phyloP scores from a whole-genome alignment of 2,888 invertebrate species.

The Erynnis tages region DNA sequence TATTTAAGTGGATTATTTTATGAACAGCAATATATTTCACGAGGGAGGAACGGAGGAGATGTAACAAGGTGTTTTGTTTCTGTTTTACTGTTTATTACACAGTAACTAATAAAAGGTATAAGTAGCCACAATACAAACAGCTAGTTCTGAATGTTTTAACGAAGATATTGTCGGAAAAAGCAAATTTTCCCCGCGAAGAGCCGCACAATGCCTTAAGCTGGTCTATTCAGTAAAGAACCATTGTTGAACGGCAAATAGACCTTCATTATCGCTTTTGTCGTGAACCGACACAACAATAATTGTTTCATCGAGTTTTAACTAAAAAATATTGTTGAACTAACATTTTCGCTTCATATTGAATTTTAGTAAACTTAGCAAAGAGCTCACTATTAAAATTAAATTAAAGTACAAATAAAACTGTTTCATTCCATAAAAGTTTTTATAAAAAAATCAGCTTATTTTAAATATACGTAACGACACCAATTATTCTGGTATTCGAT shows the following conservation, averaged over 20 bases:
- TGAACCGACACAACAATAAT: background rate
- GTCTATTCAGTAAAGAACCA: constrained; percentile 12
- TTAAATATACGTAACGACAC: too few species aligned
- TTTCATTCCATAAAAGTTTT: too few species aligned
- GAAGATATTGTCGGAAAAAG: background rate
- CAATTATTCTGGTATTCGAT: too few species aligned
- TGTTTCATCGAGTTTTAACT: constrained; percentile 1
- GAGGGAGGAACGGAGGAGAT: too few species aligned
- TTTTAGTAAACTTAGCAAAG: too few species aligned
- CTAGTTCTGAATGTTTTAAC: background rate
- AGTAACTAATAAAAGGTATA: background rate
- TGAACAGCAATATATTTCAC: too few species aligned
- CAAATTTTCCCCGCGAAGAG: background rate
- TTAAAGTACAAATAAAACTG: background rate
- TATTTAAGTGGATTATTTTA: too few species aligned
- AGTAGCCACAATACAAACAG: background rate
- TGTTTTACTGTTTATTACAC: too few species aligned
- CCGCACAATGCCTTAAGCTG: constrained; percentile 16
- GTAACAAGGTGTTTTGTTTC: too few species aligned
- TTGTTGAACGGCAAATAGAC: constrained; percentile 15
- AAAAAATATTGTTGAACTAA: background rate
- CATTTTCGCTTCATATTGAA: background rate
- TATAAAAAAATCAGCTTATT: too few species aligned
- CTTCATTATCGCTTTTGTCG: constrained; percentile 22
- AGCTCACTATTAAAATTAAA: too few species aligned